A percentile compares a stretch with the other conserved stretches of the same genome.
phyloP scores from a whole-genome alignment of 1,140 invertebrate genomes.

The Triops longicaudatus region DNA sequence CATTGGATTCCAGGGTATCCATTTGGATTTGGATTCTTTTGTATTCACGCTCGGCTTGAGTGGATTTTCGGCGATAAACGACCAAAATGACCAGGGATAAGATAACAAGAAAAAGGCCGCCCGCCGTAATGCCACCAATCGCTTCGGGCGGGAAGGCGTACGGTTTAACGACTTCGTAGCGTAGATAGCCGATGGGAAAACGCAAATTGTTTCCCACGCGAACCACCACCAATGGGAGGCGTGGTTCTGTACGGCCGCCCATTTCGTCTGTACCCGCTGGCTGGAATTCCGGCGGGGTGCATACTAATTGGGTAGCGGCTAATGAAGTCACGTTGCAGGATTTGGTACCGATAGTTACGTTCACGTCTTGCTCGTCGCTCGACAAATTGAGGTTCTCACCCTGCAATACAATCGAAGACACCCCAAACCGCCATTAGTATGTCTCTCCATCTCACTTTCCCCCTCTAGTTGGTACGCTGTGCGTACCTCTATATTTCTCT shows the following conservation, averaged over 20 bases:
- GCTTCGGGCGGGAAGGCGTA: slow-evolving; percentile 79
- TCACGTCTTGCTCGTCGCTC: slow-evolving; percentile 84
- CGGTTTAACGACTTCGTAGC: slow-evolving; percentile 76
- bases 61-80: slow-evolving; percentile 82
- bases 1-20: slow-evolving; percentile 97
- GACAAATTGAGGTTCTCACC: slow-evolving; percentile 85
- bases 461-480: background rate
- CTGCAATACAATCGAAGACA: slow-evolving; percentile 34
- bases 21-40: slow-evolving; percentile 98
- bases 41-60: slow-evolving; percentile 89
- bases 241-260: slow-evolving; percentile 61
- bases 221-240: slow-evolving; percentile 79
- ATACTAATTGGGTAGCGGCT: slow-evolving; percentile 77
- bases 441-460: no score
- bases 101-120: slow-evolving; percentile 70
- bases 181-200: slow-evolving; percentile 75
- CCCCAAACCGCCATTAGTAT: no score
- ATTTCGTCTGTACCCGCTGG: slow-evolving; percentile 80
- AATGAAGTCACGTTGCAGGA: slow-evolving; percentile 88
- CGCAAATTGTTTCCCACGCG: slow-evolving; percentile 74
- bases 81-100: slow-evolving; percentile 77
- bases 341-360: slow-evolving; percentile 80
- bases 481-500: no score
- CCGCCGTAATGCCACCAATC: slow-evolving; percentile 71
- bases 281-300: slow-evolving; percentile 74